Percentiles rank a stretch among this genome's conserved stretches.
These are phyloP conservation scores for Aricia artaxerxes DNA, from an alignment of 2,888 invertebrate genomes.

Conservation along the genomic window DNA sequence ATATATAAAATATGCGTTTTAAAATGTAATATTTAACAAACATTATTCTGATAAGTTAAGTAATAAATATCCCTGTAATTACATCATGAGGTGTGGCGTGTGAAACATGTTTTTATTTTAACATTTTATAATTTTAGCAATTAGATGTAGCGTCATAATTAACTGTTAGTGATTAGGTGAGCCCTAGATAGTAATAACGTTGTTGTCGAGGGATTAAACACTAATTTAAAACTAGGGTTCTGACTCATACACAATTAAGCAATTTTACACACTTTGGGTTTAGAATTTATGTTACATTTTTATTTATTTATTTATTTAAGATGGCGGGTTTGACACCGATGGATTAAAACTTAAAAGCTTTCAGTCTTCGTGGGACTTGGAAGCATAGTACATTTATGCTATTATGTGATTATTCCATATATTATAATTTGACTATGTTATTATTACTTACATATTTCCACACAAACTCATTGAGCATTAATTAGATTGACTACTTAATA, in stretches of 20 bases:
- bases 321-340: too few relatives aligned
- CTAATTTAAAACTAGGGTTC: not conserved
- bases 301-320: too few relatives aligned
- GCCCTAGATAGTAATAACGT: not conserved
- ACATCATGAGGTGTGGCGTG: not conserved
- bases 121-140: constrained; percentile 6
- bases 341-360: too few relatives aligned
- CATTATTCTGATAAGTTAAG: not conserved
- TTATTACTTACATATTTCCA: too few relatives aligned
- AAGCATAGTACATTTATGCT: too few relatives aligned
- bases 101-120: not conserved
- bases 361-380: too few relatives aligned
- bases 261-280: not conserved
- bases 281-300: too few relatives aligned
- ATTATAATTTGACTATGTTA: too few relatives aligned
- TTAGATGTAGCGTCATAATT: not conserved
- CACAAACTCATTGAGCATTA: too few relatives aligned
- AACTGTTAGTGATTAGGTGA: not conserved
- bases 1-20: not conserved
- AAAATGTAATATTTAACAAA: not conserved
- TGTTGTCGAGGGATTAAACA: not conserved
- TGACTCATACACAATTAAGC: not conserved
- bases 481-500: too few relatives aligned
- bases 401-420: too few relatives aligned
- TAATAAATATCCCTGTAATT: not conserved